Evolutionary conservation across 2,113 vertebrate genomes (phyloP).

Genomic region (Mustelus asterias): DNA sequence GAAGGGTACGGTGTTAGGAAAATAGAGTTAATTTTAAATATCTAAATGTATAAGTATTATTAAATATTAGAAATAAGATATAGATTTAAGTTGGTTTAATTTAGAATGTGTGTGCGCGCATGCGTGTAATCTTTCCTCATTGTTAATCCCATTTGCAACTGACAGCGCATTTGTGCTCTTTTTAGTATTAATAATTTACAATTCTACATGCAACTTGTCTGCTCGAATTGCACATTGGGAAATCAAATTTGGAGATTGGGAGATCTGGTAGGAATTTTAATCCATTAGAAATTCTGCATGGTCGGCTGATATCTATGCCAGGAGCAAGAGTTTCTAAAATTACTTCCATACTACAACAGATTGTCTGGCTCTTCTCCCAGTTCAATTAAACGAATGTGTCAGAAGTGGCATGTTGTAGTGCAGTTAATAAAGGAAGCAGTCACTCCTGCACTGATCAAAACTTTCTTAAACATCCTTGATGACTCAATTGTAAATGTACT

Average conservation of each 20-base stretch:
- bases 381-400: neutral
- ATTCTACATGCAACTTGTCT: neutral
- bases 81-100: too few relatives aligned
- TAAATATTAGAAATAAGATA: too few relatives aligned
- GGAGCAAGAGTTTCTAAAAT: neutral
- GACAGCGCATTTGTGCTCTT: neutral
- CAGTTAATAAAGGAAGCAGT: neutral
- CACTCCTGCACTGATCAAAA: neutral
- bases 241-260: neutral
- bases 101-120: too few relatives aligned
- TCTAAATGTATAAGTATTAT: too few relatives aligned
- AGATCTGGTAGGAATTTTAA: neutral
- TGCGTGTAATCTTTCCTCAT: too few relatives aligned
- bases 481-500: neutral
- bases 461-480: neutral
- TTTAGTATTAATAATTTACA: neutral
- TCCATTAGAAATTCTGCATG: neutral
- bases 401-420: neutral
- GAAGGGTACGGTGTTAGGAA: too few relatives aligned
- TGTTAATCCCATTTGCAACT: neutral
- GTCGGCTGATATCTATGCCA: neutral
- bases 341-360: neutral
- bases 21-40: too few relatives aligned
- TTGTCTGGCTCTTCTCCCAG: too few relatives aligned
- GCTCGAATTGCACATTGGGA: neutral